Percentiles rank a stretch among this genome's conserved stretches.
Evolutionary conservation across 2,888 invertebrate species (phyloP).

Genomic region (Baronia brevicornis): DNA sequence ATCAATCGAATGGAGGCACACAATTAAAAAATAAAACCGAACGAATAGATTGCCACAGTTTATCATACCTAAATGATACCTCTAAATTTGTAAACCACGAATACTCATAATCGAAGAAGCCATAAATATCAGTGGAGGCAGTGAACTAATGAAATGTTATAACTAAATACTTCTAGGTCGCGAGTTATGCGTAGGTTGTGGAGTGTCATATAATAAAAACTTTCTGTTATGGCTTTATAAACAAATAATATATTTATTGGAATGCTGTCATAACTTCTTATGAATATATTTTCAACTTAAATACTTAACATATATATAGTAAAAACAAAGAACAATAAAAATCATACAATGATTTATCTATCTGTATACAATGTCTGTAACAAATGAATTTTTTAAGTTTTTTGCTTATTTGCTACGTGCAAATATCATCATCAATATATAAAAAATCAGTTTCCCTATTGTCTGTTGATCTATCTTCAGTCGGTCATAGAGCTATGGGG

Average conservation of each 20-base stretch:
- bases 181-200: slow-evolving; percentile 20
- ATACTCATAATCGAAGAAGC: slow-evolving; percentile 1
- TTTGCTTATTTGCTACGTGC: too few relatives aligned
- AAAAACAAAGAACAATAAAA: too few relatives aligned
- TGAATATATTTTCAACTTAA: slow-evolving; percentile 17
- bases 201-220: slow-evolving; percentile 16
- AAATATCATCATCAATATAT: too few relatives aligned
- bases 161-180: slow-evolving; percentile 12
- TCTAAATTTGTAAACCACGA: neutral
- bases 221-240: slow-evolving; percentile 18
- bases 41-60: slow-evolving; percentile 6
- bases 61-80: slow-evolving; percentile 7
- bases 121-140: slow-evolving; percentile 13
- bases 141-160: slow-evolving; percentile 8
- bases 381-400: too few relatives aligned
- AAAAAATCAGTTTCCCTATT: too few relatives aligned
- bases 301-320: slow-evolving; percentile 1
- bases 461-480: too few relatives aligned
- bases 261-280: slow-evolving; percentile 19
- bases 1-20: slow-evolving; percentile 2
- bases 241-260: slow-evolving; percentile 23
- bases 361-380: too few relatives aligned
- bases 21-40: slow-evolving; percentile 13
- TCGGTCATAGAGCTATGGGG: too few relatives aligned
- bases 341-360: too few relatives aligned